A percentile compares a stretch with the other conserved stretches of the same genome.
phyloP scores from a whole-genome alignment of 2,113 vertebrate genomes.

The Neolamprologus sp. region DNA sequence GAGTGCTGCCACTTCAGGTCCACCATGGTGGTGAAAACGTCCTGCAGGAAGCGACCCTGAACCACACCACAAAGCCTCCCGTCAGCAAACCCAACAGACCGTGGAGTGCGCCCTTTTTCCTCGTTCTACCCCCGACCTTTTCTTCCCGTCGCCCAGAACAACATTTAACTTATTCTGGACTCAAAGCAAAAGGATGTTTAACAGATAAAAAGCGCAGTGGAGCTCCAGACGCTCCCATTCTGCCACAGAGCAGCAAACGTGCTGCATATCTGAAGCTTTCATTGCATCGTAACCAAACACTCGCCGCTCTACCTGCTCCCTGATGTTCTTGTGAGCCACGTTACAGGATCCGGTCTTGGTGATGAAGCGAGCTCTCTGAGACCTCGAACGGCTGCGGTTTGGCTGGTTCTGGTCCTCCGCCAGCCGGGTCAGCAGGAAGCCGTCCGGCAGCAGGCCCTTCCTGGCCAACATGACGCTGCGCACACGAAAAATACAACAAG shows the following conservation, averaged over 20 bases:
- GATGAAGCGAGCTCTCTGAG: slow-evolving; percentile 74
- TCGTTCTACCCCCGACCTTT: neutral
- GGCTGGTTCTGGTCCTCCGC: slow-evolving; percentile 69
- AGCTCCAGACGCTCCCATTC: fast-evolving
- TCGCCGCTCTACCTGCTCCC: slow-evolving; percentile 68
- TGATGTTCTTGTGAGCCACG: slow-evolving; percentile 83
- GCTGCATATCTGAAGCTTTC: neutral
- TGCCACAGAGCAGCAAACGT: neutral
- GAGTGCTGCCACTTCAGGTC: slow-evolving; percentile 82
- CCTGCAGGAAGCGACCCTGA: slow-evolving; percentile 79
- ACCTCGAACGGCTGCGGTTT: slow-evolving; percentile 46
- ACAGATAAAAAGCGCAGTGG: neutral
- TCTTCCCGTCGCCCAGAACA: neutral
- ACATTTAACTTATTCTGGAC: neutral
- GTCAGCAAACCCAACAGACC: neutral
- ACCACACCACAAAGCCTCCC: neutral
- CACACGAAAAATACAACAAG: neutral
- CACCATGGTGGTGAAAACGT: slow-evolving; percentile 83
- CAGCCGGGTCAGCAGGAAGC: slow-evolving; percentile 75
- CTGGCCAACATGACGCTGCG: slow-evolving; percentile 73
- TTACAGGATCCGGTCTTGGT: slow-evolving; percentile 78
- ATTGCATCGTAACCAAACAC: neutral
- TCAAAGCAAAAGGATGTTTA: neutral
- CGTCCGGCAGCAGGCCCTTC: slow-evolving; percentile 75
- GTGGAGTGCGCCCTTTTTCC: fast-evolving